A percentile compares a stretch with the other conserved stretches of the same genome.
Conservation (phyloP, 2,113 vertebrate genomes). For the Limnothrissa miodon region DNA sequence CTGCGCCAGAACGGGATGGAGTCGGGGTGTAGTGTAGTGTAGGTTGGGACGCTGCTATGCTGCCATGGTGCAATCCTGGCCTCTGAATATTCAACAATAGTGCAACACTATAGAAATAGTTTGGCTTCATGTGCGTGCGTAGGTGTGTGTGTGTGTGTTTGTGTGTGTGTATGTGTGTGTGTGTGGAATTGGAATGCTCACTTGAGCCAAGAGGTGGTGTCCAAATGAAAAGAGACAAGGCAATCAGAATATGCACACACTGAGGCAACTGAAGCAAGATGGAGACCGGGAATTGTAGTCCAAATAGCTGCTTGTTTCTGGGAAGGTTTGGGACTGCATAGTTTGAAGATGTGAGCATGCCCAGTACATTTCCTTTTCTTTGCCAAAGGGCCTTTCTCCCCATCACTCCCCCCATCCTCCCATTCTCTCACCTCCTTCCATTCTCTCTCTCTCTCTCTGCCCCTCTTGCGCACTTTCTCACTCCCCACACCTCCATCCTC, state of each 20-base stretch:
- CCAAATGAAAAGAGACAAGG: not conserved
- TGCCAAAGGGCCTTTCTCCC: conserved; percentile 4
- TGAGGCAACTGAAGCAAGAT: not conserved
- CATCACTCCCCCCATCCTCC: not conserved
- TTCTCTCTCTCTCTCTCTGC: not conserved
- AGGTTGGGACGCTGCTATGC: conserved; percentile 21
- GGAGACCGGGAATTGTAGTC: not conserved
- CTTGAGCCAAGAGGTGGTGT: not conserved
- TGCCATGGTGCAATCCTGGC: not conserved
- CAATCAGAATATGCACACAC: not conserved
- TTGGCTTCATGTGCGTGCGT: not conserved
- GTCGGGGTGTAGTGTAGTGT: too few species aligned
- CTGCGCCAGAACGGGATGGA: conserved; percentile 32
- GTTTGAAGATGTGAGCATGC: conserved; percentile 37
- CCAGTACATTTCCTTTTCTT: conserved; percentile 20
- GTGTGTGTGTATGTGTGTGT: not conserved
- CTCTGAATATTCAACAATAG: not conserved
- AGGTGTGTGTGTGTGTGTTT: not conserved
- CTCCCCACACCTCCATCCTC: conserved; percentile 17
- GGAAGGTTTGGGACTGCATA: conserved; percentile 20
- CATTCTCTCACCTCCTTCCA: not conserved
- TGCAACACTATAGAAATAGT: not conserved
- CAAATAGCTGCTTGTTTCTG: conserved; percentile 7
- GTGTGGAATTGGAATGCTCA: not conserved
- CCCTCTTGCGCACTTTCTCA: conserved; percentile 33